Conservation (phyloP, 2,113 vertebrate genomes). For the Petrocephalus zakoni region DNA sequence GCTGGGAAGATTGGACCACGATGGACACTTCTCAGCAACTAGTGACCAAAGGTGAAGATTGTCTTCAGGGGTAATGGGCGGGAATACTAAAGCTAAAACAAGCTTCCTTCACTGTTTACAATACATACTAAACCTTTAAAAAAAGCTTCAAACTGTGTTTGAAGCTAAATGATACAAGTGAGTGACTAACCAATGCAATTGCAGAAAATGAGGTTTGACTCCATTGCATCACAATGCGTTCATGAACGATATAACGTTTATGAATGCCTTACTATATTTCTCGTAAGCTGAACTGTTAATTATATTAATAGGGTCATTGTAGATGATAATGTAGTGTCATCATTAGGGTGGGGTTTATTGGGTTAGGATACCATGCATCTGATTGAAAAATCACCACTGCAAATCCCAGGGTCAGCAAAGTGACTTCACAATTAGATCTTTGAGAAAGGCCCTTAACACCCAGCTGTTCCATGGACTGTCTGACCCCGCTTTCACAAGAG, state of each 20-base stretch:
- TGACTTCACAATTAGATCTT: too few species aligned
- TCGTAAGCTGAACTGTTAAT: background rate
- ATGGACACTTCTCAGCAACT: background rate
- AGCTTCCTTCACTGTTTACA: background rate
- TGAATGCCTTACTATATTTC: background rate
- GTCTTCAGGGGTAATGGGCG: background rate
- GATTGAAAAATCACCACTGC: too few species aligned
- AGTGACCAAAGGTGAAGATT: background rate
- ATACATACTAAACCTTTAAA: background rate
- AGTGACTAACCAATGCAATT: background rate
- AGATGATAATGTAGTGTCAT: background rate
- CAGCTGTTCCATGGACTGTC: too few species aligned
- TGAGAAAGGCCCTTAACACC: too few species aligned
- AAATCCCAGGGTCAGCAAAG: too few species aligned
- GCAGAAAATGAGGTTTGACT: background rate
- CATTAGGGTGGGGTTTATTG: too few species aligned
- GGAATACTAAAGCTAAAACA: background rate
- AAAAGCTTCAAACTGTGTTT: background rate
- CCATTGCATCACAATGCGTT: background rate
- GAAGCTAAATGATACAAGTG: background rate
- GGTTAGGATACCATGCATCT: too few species aligned
- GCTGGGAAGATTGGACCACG: background rate
- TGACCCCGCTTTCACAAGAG: too few species aligned
- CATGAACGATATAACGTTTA: background rate
- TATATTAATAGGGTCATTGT: background rate